Evolutionary conservation across 1,140 invertebrate species (phyloP).

Genomic region (Periplaneta americana): DNA sequence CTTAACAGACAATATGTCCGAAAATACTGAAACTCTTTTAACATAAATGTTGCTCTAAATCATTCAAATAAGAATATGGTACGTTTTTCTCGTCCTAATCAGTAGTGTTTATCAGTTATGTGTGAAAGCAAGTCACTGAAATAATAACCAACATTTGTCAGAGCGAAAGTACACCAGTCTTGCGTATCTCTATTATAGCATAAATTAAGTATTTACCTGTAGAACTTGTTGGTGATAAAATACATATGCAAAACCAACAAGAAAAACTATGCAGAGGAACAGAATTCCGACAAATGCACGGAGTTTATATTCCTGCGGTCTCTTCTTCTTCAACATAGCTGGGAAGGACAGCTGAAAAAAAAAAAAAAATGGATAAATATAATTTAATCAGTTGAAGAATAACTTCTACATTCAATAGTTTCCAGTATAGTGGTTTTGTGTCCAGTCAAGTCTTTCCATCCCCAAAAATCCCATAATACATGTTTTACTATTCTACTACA

Average conservation of each 20-base stretch:
- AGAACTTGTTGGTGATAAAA: constrained; percentile 76
- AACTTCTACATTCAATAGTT: too few species aligned
- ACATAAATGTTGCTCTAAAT: background rate
- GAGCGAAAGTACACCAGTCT: too few species aligned
- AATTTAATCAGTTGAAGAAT: too few species aligned
- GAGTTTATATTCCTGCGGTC: constrained; percentile 56
- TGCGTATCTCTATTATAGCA: background rate
- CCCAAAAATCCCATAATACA: too few species aligned
- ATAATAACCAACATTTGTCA: background rate
- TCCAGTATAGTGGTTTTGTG: too few species aligned
- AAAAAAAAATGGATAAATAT: too few species aligned
- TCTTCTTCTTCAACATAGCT: constrained; percentile 48
- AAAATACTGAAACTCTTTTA: background rate
- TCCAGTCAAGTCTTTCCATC: too few species aligned
- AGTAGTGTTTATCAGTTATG: background rate
- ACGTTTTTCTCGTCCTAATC: background rate
- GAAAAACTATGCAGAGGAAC: constrained; percentile 71
- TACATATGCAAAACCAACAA: constrained; percentile 76
- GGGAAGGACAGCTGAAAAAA: constrained; percentile 43
- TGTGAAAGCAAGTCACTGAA: background rate
- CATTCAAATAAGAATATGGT: background rate
- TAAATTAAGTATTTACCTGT: constrained; percentile 29
- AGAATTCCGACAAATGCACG: constrained; percentile 72
- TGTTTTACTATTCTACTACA: too few species aligned
- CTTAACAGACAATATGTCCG: too few species aligned